Conservation (phyloP, 2,113 vertebrate genomes). For the Passer montanus region DNA sequence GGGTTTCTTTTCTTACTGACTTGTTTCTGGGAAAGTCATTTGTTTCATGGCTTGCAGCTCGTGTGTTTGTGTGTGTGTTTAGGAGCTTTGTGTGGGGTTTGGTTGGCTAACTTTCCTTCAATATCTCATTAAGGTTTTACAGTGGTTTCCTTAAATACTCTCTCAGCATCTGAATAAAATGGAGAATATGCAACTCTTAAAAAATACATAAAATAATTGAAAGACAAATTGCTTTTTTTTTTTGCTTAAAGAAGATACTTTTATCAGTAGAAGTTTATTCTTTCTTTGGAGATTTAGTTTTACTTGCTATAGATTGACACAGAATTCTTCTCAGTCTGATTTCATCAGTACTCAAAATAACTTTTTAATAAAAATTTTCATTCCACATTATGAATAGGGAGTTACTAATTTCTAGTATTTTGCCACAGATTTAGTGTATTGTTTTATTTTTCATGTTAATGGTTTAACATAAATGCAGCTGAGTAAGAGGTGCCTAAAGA, state of each 20-base stretch:
- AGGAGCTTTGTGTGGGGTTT: conserved; percentile 73
- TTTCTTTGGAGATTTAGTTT: background rate
- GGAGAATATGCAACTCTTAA: conserved; percentile 53
- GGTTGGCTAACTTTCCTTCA: conserved; percentile 70
- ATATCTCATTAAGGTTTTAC: conserved; percentile 78
- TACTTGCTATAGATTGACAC: background rate
- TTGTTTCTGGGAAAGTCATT: conserved; percentile 88
- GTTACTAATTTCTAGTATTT: background rate
- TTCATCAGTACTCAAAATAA: background rate
- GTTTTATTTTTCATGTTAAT: background rate
- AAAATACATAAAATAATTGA: background rate
- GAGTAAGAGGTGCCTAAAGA: background rate
- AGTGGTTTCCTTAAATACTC: conserved; percentile 19
- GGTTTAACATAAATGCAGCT: background rate
- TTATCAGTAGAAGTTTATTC: background rate
- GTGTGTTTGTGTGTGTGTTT: conserved; percentile 63
- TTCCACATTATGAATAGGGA: background rate
- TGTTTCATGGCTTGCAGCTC: conserved; percentile 74
- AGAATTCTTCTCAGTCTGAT: background rate
- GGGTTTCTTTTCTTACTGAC: conserved; percentile 54
- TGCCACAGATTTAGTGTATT: background rate
- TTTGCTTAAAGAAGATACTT: background rate
- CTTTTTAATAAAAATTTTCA: background rate
- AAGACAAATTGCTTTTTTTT: background rate
- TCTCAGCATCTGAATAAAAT: background rate